Conservation (phyloP, 2,113 vertebrate genomes). For the Promerops cafer region DNA sequence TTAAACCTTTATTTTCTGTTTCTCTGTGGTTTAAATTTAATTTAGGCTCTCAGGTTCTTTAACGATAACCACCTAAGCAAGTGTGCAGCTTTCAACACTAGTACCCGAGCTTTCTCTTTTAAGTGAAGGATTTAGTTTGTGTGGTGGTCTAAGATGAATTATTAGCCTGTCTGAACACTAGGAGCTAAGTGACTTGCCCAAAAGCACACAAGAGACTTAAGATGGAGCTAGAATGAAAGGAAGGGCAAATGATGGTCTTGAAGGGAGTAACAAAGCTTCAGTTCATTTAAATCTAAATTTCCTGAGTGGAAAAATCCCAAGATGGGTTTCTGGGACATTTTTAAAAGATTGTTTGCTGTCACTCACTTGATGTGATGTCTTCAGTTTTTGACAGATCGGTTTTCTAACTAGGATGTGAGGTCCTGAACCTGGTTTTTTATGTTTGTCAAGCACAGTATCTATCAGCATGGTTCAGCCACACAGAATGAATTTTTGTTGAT, state of each 20-base stretch:
- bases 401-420: background rate
- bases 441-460: background rate
- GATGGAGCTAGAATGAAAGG: background rate
- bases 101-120: background rate
- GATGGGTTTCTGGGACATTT: background rate
- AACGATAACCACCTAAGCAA: background rate
- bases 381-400: background rate
- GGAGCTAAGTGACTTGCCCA: background rate
- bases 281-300: background rate
- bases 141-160: background rate
- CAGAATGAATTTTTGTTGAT: background rate
- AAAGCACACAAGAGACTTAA: background rate
- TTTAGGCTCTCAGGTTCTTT: background rate
- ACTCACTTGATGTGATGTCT: rapidly evolving
- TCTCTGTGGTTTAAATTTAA: background rate
- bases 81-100: background rate
- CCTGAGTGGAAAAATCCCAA: background rate
- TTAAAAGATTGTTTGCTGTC: background rate
- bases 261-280: background rate
- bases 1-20: background rate
- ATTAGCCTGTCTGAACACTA: background rate
- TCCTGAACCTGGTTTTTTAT: background rate
- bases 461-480: background rate
- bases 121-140: background rate
- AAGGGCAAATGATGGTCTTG: background rate